These are phyloP conservation scores for Catocala nupta DNA, from an alignment of 2,888 invertebrate genomes.

Conservation along the genomic window DNA sequence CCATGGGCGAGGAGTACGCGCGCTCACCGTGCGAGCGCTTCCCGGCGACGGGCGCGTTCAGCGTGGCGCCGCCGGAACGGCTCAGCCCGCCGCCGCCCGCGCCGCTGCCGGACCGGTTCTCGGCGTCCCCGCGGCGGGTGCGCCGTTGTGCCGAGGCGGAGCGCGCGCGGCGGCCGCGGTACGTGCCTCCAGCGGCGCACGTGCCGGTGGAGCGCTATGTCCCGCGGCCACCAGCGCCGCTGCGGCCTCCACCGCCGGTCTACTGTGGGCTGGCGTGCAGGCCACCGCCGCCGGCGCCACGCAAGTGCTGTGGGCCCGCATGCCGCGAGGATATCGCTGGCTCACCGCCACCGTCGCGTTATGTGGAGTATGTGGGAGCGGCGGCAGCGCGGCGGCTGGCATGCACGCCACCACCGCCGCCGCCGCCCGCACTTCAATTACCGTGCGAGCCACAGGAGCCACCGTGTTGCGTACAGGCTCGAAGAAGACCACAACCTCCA, in stretches of 20 bases:
- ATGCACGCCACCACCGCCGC: slow-evolving; percentile 84
- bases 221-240: slow-evolving; percentile 86
- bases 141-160: slow-evolving; percentile 90
- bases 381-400: slow-evolving; percentile 88
- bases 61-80: slow-evolving; percentile 89
- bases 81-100: slow-evolving; percentile 89
- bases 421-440: slow-evolving; percentile 82
- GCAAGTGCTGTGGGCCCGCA: slow-evolving; percentile 82
- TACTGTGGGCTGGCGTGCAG: slow-evolving; percentile 86
- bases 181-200: slow-evolving; percentile 90
- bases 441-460: slow-evolving; percentile 83
- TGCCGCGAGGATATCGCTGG: slow-evolving; percentile 80
- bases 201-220: slow-evolving; percentile 91
- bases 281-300: slow-evolving; percentile 74
- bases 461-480: slow-evolving; percentile 87
- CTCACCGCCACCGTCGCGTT: slow-evolving; percentile 82
- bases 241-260: slow-evolving; percentile 82
- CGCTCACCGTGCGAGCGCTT: slow-evolving; percentile 86
- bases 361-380: slow-evolving; percentile 89
- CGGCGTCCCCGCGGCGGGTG: slow-evolving; percentile 88
- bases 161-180: slow-evolving; percentile 88
- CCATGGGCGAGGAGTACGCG: slow-evolving; percentile 86
- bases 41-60: slow-evolving; percentile 87
- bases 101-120: slow-evolving; percentile 87
- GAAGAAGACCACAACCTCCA: slow-evolving; percentile 86